Evolutionary conservation across 2,797 vertebrate species (phyloP), one percentile per base, ranked within the genome.

Genomic region (Accipiter minullus): DNA sequence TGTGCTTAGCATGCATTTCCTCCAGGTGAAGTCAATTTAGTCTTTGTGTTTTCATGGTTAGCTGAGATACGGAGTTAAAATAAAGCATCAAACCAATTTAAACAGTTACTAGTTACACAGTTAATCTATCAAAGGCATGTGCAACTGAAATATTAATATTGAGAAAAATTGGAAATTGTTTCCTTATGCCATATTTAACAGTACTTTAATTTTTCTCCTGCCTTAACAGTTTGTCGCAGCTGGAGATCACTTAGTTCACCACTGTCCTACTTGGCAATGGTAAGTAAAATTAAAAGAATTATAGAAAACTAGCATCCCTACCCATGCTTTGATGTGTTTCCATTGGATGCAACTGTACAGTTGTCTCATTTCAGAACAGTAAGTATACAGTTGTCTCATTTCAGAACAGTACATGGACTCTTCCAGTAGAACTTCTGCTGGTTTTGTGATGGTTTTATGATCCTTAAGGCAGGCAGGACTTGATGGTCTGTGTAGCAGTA

Each of bases 201-300:
- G 50, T 79, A 11, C 21, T 97, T 76, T 53, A 12, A 59, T 73
- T 93, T 85, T 60, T 96, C 90, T 64, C 25, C 34, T 94, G 42
- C 92, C 55, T 93, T 79, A 89, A 72, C 96, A 99, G 99, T 99
- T 99, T 98, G 98, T 99, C 7, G 99, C 99, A 94, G 99, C 99
- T 77, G 99, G 99, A 97, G 99, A 99, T 98, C 99, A 99, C 96
- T 97, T 99, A 97, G 99, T 99, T 94, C 99, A 99, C 96, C 99
- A 99, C 97, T 99, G 99, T 96, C 99, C 99, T 77, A 99, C 99
- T 77, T 99, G 99, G 99, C 99, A 99, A 99, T 99, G 99, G 99
- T 99, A 98, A 99, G 99, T 98, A 80, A 86, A 87, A 81, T 48
- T 12, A 42, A 75, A 80, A 71, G 34, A 88, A 58, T 9, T 68